phyloP scores from a whole-genome alignment of 2,797 vertebrate species.

The Chelmon rostratus region DNA sequence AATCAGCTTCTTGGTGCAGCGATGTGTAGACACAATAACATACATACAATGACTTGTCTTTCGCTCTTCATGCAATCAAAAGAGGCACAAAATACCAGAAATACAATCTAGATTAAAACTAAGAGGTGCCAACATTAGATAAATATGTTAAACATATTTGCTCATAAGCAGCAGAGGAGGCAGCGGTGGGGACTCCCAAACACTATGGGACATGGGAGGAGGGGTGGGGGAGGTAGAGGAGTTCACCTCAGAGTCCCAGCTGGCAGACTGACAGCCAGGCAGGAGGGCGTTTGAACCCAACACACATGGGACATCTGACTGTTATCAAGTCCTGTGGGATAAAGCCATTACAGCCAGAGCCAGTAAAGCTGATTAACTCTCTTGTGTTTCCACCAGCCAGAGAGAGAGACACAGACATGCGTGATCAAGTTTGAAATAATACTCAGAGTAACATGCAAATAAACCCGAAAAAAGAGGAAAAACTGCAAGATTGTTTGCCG shows the following conservation, averaged over 20 bases:
- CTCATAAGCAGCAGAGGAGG: not conserved
- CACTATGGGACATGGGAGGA: slow-evolving; percentile 13
- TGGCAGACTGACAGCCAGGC: slow-evolving; percentile 66
- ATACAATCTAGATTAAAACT: not conserved
- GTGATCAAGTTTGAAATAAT: slow-evolving; percentile 69
- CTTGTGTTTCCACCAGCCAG: slow-evolving; percentile 59
- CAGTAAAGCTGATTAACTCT: slow-evolving; percentile 83
- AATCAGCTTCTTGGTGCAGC: not conserved
- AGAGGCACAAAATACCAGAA: slow-evolving; percentile 3
- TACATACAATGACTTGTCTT: too few species aligned
- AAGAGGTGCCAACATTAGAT: not conserved
- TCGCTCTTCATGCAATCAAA: not conserved
- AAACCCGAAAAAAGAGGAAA: slow-evolving; percentile 18
- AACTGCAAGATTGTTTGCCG: slow-evolving; percentile 51
- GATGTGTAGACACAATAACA: not conserved
- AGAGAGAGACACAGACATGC: slow-evolving; percentile 46
- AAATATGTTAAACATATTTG: not conserved
- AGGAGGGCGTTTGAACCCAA: slow-evolving; percentile 62
- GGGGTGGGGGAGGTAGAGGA: not conserved
- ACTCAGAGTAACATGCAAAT: slow-evolving; percentile 56
- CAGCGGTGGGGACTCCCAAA: slow-evolving; percentile 37
- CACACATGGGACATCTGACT: slow-evolving; percentile 78
- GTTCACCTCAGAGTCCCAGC: slow-evolving; percentile 66
- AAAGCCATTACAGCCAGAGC: slow-evolving; percentile 68
- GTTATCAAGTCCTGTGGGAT: slow-evolving; percentile 58